phyloP scores from a whole-genome alignment of 1,140 invertebrate species.

The Macrobrachium nipponense region DNA sequence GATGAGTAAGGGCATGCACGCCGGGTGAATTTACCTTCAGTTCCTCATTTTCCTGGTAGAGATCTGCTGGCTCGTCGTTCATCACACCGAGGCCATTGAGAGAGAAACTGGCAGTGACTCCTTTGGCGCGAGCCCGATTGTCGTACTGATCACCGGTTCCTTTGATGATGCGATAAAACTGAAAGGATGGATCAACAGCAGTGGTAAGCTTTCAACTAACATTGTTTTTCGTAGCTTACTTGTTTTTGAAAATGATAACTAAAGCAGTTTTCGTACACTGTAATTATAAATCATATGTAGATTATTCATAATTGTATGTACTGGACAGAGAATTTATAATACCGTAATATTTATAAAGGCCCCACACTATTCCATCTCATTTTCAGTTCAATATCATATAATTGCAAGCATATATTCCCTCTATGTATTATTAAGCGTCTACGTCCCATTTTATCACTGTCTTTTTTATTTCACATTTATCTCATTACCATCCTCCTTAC shows the following conservation, averaged over 20 bases:
- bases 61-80: conserved; percentile 83
- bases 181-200: not conserved
- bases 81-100: conserved; percentile 85
- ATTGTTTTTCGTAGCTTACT: too few relatives aligned
- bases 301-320: too few relatives aligned
- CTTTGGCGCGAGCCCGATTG: conserved; percentile 80
- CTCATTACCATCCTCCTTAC: conserved; percentile 69
- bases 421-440: too few relatives aligned
- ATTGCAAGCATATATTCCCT: not conserved
- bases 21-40: conserved; percentile 76
- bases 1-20: not conserved
- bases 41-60: conserved; percentile 91
- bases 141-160: conserved; percentile 90
- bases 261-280: too few relatives aligned
- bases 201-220: not conserved
- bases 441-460: too few relatives aligned
- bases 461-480: too few relatives aligned
- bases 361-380: not conserved
- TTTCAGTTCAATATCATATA: not conserved
- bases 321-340: too few relatives aligned
- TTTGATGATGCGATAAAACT: conserved; percentile 82
- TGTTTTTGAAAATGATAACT: too few relatives aligned
- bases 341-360: not conserved
- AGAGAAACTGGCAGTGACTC: conserved; percentile 85
- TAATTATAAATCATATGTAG: too few relatives aligned